A percentile compares a stretch with the other conserved stretches of the same genome.
phyloP scores from a whole-genome alignment of 2,888 invertebrate species.

The Ischnus inquisitorius region DNA sequence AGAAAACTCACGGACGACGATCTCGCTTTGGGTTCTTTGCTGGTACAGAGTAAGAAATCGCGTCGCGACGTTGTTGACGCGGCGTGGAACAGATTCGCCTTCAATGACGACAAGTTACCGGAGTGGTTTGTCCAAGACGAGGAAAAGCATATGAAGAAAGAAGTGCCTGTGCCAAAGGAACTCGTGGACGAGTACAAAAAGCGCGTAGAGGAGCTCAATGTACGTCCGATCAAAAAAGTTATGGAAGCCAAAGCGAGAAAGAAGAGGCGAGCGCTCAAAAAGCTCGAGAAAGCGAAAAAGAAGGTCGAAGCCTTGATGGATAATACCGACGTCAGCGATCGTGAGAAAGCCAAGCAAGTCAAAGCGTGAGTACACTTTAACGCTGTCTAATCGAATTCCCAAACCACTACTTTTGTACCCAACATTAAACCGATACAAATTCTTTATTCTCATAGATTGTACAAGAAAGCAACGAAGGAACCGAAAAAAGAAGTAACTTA shows the following conservation, averaged over 20 bases:
- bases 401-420: neutral
- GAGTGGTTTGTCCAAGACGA: slow-evolving; percentile 99
- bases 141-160: slow-evolving; percentile 94
- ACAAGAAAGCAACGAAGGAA: slow-evolving; percentile 94
- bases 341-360: slow-evolving; percentile 97
- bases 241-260: slow-evolving; percentile 99
- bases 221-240: slow-evolving; percentile 98
- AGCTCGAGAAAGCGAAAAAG: slow-evolving; percentile 97
- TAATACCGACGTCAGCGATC: slow-evolving; percentile 94
- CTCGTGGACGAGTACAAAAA: slow-evolving; percentile 94
- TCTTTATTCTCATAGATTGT: slow-evolving; percentile 88
- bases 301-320: slow-evolving; percentile 98
- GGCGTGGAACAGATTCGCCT: slow-evolving; percentile 97
- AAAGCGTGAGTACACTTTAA: slow-evolving; percentile 89
- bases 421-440: neutral
- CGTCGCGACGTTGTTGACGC: slow-evolving; percentile 96
- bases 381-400: neutral
- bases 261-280: slow-evolving; percentile 94
- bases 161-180: slow-evolving; percentile 94
- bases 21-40: slow-evolving; percentile 95
- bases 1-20: slow-evolving; percentile 94
- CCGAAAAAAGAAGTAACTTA: slow-evolving; percentile 97
- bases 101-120: slow-evolving; percentile 96
- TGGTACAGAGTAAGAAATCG: slow-evolving; percentile 96
- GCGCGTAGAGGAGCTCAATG: slow-evolving; percentile 94